Percentiles rank a stretch among this genome's conserved stretches.
Evolutionary conservation across 2,888 invertebrate genomes (phyloP).

Genomic region (Drosophila histrio): DNA sequence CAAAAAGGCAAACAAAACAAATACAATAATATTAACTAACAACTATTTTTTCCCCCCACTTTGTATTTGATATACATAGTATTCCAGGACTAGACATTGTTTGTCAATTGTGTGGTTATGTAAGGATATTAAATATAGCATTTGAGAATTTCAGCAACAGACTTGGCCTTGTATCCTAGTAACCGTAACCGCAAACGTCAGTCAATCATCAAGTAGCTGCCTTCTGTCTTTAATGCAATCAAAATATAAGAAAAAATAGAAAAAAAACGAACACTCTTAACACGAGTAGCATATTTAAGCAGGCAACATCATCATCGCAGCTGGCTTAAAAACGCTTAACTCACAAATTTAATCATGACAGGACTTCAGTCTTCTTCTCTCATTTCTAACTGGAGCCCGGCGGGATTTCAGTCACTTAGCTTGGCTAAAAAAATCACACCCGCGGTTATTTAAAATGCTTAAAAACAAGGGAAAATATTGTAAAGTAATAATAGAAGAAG

Average conservation of each 20-base stretch:
- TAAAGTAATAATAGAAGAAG: constrained; percentile 60
- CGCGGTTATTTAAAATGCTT: constrained; percentile 81
- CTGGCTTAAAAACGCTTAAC: constrained; percentile 64
- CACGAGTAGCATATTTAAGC: constrained; percentile 69
- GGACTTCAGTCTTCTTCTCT: constrained; percentile 13
- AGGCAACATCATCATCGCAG: constrained; percentile 28
- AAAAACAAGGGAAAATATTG: constrained; percentile 69
- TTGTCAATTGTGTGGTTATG: constrained; percentile 20
- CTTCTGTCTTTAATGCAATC: constrained; percentile 66
- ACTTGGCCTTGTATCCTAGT: constrained; percentile 42
- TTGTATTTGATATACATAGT: background rate
- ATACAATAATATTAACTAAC: constrained; percentile 33
- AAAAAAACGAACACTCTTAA: constrained; percentile 14
- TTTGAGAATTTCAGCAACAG: constrained; percentile 35
- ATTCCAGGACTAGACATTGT: constrained; percentile 39
- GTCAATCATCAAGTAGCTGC: constrained; percentile 47
- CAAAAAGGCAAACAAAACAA: constrained; percentile 53
- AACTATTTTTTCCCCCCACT: constrained; percentile 8
- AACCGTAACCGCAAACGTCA: constrained; percentile 61
- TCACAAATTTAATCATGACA: constrained; percentile 71
- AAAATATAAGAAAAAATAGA: too few relatives aligned
- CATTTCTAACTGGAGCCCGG: constrained; percentile 11
- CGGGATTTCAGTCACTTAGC: constrained; percentile 41
- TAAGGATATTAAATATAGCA: constrained; percentile 3
- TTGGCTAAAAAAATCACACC: constrained; percentile 63